These are phyloP conservation scores for Gambusia yucatana DNA, from an alignment of 2,797 vertebrate species.

Conservation along the genomic window DNA sequence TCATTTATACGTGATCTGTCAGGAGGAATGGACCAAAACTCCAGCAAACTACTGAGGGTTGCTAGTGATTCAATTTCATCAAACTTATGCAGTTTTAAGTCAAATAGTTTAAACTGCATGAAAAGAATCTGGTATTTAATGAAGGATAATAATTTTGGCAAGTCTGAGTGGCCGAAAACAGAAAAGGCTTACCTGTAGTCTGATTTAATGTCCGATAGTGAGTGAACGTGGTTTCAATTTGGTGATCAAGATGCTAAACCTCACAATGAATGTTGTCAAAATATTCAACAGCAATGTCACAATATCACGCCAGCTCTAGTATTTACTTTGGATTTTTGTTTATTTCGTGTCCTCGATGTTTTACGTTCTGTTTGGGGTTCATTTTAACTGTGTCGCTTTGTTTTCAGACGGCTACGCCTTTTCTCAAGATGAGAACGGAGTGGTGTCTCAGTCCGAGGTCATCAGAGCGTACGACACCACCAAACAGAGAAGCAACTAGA, in stretches of 20 bases:
- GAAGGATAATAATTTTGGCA: neutral
- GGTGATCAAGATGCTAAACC: neutral
- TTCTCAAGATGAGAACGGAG: conserved; percentile 98
- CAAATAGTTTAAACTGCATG: too few species aligned
- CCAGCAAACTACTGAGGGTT: too few species aligned
- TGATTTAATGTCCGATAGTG: neutral
- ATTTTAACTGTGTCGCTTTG: conserved; percentile 23
- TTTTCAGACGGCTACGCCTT: conserved; percentile 95
- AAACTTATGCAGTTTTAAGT: neutral
- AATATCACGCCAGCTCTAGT: neutral
- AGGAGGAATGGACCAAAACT: too few species aligned
- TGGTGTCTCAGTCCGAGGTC: conserved; percentile 95
- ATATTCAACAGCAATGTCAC: neutral
- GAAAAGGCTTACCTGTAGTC: neutral
- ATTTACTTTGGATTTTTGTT: neutral
- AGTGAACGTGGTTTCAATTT: neutral
- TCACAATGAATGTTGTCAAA: neutral
- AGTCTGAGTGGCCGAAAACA: too few species aligned
- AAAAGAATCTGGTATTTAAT: neutral
- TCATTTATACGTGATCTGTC: too few species aligned
- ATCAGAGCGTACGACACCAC: conserved; percentile 97
- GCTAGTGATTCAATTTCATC: neutral
- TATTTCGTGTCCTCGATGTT: neutral
- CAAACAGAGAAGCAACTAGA: conserved; percentile 92
- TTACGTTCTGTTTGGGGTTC: neutral